Evolutionary conservation across 2,797 vertebrate species (phyloP), one percentile per base, ranked within the genome.

Genomic region (Ptychobarbus kaznakovi): DNA sequence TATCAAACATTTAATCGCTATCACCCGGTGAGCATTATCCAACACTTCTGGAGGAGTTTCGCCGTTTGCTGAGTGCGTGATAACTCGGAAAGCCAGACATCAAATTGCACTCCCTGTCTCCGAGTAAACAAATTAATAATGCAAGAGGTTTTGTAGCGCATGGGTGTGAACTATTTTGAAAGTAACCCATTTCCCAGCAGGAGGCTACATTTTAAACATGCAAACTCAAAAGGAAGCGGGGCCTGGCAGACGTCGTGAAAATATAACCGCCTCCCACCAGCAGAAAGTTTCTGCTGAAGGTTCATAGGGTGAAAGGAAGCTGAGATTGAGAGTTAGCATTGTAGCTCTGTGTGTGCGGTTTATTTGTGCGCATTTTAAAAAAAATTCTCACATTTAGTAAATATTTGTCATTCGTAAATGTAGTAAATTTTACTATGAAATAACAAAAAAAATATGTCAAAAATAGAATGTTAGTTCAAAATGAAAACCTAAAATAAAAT

Each of bases 71-170:
- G 78, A 69, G 73, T 72, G 87, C 28, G 80, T 80, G 81, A 69
- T 51, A 44, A 65, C 65, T 76, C 22, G 56, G 75, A n/a, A 85
- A 82, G 80, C 70, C 70, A 74, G 80, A 83, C 86, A 84, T 87
- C 74, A 80, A 82, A 74, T 80, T 49, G 68, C 70, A 83, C 87
- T 84, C 66, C 40, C 35, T 58, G 16, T 81, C 81, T 86, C 69
- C n/a, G 84, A 85, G 89, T 90, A 90, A 89, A 90, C 87, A 90
- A 87, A 87, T 90, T 90, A 90, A 89, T 90, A 90, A 90, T 90
- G 87, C 87, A 89, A 76, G 70, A 86, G 85, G 61, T 90, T 89
- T 88, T 89, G 89, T 85, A 87, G 82, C 58, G 3, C 40, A 77
- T 84, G 65, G 40, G 79, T 83, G 88, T 77, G 83, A 89, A 87